These are phyloP conservation scores for Phalanger gymnotis DNA, from an alignment of 2,797 vertebrate genomes.

Conservation along the genomic window DNA sequence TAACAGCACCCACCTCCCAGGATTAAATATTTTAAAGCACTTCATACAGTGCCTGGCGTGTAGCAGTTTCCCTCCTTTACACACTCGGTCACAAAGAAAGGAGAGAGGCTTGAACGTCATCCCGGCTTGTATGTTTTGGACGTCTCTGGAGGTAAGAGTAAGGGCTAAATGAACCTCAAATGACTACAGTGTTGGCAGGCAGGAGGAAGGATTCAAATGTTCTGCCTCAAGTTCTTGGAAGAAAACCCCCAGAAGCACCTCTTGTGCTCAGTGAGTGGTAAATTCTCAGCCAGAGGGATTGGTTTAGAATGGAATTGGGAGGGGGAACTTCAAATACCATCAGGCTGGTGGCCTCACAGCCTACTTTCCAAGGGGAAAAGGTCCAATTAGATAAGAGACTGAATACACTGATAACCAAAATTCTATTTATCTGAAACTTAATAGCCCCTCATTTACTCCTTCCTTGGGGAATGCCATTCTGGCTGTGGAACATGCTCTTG, in stretches of 20 bases:
- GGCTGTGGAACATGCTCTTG: not conserved
- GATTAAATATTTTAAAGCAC: not conserved
- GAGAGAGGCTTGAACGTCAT: fast-evolving
- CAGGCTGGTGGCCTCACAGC: not conserved
- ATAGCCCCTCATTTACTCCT: not conserved
- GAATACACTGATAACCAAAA: not conserved
- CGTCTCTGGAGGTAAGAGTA: not conserved
- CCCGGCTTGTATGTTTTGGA: not conserved
- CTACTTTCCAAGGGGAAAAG: not conserved
- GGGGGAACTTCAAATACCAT: not conserved
- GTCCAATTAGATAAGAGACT: not conserved
- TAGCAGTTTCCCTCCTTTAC: not conserved
- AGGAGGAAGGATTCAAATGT: too few species aligned
- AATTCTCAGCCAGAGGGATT: not conserved
- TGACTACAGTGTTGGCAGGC: not conserved
- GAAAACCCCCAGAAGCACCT: not conserved
- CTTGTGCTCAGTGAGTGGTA: not conserved
- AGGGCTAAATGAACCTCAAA: fast-evolving
- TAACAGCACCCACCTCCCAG: not conserved
- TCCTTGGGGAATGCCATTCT: constrained; percentile 3
- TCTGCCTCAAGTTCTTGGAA: not conserved
- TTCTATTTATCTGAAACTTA: not conserved
- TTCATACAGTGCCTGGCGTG: not conserved
- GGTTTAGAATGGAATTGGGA: not conserved
- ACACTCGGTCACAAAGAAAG: not conserved